Conservation (phyloP, 2,888 invertebrate species). For the Nomada fabriciana region DNA sequence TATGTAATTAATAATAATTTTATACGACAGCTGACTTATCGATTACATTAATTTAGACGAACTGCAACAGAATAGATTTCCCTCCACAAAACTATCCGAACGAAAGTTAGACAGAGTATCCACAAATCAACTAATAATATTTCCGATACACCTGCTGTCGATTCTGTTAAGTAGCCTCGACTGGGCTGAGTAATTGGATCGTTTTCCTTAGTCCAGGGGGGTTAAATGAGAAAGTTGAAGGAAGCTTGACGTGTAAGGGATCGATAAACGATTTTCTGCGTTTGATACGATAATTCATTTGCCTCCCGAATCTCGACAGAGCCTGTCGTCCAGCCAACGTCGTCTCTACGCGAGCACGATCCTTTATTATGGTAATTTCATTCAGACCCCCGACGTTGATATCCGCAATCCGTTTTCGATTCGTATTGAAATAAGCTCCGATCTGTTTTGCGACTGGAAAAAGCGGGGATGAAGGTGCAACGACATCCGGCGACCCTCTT, state of each 20-base stretch:
- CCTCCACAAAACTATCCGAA: background rate
- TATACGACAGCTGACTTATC: too few species aligned
- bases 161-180: background rate
- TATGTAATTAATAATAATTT: too few species aligned
- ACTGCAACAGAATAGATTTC: background rate
- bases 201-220: background rate
- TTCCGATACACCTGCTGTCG: background rate
- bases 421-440: conserved; percentile 77
- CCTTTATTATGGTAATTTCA: conserved; percentile 82
- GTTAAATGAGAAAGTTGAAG: conserved; percentile 2
- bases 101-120: background rate
- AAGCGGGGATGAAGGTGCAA: conserved; percentile 35
- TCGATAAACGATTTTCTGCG: conserved; percentile 65
- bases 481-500: conserved; percentile 51
- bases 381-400: conserved; percentile 75
- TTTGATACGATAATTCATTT: conserved; percentile 70
- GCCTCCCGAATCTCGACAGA: conserved; percentile 36
- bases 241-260: conserved; percentile 24
- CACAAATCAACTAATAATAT: background rate
- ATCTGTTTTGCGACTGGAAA: conserved; percentile 56
- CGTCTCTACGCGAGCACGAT: conserved; percentile 44
- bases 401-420: conserved; percentile 79
- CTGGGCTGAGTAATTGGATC: conserved; percentile 38
- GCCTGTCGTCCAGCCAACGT: conserved; percentile 54
- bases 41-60: too few species aligned